Base-by-base conservation (phyloP, 2,797 vertebrate species). In the Brachyrhaphis roseni region DNA sequence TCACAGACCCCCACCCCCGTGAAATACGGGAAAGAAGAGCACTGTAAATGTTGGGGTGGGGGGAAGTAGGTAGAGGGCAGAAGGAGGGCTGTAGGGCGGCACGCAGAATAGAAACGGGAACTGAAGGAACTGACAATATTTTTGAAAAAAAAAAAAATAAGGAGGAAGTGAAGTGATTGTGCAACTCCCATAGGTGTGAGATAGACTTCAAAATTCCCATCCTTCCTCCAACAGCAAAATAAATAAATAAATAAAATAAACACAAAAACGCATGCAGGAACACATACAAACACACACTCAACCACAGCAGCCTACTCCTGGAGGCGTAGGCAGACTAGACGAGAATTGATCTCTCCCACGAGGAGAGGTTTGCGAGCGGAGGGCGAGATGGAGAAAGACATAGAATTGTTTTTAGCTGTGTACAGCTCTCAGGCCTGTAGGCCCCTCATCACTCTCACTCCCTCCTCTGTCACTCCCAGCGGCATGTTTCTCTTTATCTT, bases 291-390 rank as follows among this genome's bases (percentile, higher is more conserved):
- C 84, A 90, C 82, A 87, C 85, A 82, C 78, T 85, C 87, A 81
- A 87, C 86, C 81, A 87, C 83, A 88, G 84, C 87, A 91, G 91
- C 88, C 93, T 93, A 92, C 86, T 94, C 93, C 95, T 95, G 90
- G 92, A 95, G 94, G 95, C 92, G 86, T 91, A 91, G 90, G 84
- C 90, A 94, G 94, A 95, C 95, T 93, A 96, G 94, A 95, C 94
- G 83, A 92, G 88, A 95, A 96, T 96, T 95, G 95, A 96, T 95
- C 94, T 90, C 85, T 94, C 93, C 93, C 93, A 90, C 91, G 91
- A 93, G 93, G 91, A 94, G 86, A 92, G 77, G 86, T 88, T 91
- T 83, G 81, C 85, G 86, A 90, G 78, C 41, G 12, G 31, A 74
- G 82, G 66, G 76, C 43, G 79, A 89, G 86, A 84, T 59, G 59